Evolutionary conservation across 1,140 invertebrate species (phyloP).

Genomic region (Chlorops oryzae): DNA sequence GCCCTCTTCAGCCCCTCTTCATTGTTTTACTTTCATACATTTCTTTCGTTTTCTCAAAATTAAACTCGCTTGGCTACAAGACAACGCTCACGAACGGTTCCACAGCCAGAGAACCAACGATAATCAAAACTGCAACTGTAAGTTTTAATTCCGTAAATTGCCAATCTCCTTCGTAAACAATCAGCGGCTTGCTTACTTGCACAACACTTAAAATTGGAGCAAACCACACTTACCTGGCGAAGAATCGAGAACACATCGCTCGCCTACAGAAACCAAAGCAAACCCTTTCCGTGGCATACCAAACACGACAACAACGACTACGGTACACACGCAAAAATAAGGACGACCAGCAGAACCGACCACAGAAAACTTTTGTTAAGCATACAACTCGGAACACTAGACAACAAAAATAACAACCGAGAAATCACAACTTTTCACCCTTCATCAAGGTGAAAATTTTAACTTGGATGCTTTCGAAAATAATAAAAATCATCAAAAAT

Average conservation of each 20-base stretch:
- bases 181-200: conserved; percentile 45
- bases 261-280: background rate
- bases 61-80: too few relatives aligned
- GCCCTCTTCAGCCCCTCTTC: background rate
- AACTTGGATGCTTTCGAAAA: too few relatives aligned
- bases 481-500: too few relatives aligned
- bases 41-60: too few relatives aligned
- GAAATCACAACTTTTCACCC: too few relatives aligned
- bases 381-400: conserved; percentile 43
- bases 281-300: background rate
- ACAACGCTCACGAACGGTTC: too few relatives aligned
- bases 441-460: too few relatives aligned
- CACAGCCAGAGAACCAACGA: background rate
- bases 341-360: too few relatives aligned
- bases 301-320: background rate
- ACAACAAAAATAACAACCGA: conserved; percentile 25
- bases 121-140: conserved; percentile 22
- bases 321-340: background rate
- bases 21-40: background rate
- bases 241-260: background rate
- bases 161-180: conserved; percentile 47
- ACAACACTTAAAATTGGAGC: conserved; percentile 37
- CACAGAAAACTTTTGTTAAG: conserved; percentile 45
- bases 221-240: background rate
- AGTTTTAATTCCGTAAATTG: conserved; percentile 48